A percentile compares a stretch with the other conserved stretches of the same genome.
Evolutionary conservation across 2,797 vertebrate species (phyloP).

Genomic region (Pagetopsis macropterus): DNA sequence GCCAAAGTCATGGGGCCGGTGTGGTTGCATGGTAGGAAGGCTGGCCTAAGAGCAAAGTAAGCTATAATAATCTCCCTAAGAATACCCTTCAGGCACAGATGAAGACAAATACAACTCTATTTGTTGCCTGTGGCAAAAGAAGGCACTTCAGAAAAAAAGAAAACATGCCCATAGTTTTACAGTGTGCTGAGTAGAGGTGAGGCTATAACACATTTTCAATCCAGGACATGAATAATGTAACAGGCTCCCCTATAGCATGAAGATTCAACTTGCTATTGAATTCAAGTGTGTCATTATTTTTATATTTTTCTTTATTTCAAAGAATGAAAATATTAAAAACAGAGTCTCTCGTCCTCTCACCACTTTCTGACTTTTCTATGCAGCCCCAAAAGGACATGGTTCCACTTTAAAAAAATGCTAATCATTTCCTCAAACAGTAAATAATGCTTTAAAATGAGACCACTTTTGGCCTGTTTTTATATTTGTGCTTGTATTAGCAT

Average conservation of each 20-base stretch:
- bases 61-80: conserved; percentile 67
- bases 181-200: background rate
- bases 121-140: conserved; percentile 28
- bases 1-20: conserved; percentile 49
- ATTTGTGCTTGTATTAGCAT: background rate
- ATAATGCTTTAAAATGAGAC: too few species aligned
- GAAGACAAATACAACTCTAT: conserved; percentile 44
- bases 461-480: background rate
- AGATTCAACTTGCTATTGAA: background rate
- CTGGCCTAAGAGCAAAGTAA: conserved; percentile 51
- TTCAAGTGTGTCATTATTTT: background rate
- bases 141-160: conserved; percentile 11
- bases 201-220: background rate
- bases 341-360: background rate
- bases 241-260: background rate
- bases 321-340: background rate
- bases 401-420: background rate
- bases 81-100: conserved; percentile 61
- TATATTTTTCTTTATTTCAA: background rate
- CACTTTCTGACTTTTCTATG: background rate
- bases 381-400: background rate
- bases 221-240: conserved; percentile 1
- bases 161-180: background rate
- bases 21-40: conserved; percentile 56
- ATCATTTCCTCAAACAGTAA: background rate